A percentile compares a stretch with the other conserved stretches of the same genome.
phyloP scores from a whole-genome alignment of 2,797 vertebrate species.

The Acanthiza pusilla region DNA sequence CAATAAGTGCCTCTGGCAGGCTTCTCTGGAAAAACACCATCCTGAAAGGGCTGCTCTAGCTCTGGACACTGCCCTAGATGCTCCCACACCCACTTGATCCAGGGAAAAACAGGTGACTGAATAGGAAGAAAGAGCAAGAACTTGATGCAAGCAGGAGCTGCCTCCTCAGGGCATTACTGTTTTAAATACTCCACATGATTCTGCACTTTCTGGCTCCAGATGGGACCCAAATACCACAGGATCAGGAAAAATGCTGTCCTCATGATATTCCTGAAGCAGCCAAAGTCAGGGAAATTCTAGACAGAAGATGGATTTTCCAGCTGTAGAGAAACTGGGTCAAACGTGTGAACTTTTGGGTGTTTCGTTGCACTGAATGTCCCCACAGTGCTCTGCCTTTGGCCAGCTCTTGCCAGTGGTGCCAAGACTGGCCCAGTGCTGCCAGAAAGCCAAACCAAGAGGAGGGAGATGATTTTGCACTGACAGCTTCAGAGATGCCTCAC shows the following conservation, averaged over 20 bases:
- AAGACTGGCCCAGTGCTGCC: background rate
- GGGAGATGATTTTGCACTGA: background rate
- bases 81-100: background rate
- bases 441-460: background rate
- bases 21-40: background rate
- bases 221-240: background rate
- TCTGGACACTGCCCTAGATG: background rate
- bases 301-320: constrained; percentile 47
- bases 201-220: constrained; percentile 18
- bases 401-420: background rate
- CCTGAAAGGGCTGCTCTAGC: background rate
- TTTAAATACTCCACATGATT: background rate
- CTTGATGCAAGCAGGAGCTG: background rate
- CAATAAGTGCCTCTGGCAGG: accelerated
- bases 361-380: background rate
- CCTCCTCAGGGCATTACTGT: background rate
- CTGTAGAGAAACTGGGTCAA: constrained; percentile 31
- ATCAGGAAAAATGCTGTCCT: constrained; percentile 26
- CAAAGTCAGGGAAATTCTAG: constrained; percentile 26
- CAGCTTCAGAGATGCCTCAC: background rate
- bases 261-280: constrained; percentile 5
- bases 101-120: background rate
- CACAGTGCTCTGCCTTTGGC: accelerated
- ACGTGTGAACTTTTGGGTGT: background rate
- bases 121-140: background rate